Conservation (phyloP, 1,140 invertebrate species). For the Acromyrmex heyeri region DNA sequence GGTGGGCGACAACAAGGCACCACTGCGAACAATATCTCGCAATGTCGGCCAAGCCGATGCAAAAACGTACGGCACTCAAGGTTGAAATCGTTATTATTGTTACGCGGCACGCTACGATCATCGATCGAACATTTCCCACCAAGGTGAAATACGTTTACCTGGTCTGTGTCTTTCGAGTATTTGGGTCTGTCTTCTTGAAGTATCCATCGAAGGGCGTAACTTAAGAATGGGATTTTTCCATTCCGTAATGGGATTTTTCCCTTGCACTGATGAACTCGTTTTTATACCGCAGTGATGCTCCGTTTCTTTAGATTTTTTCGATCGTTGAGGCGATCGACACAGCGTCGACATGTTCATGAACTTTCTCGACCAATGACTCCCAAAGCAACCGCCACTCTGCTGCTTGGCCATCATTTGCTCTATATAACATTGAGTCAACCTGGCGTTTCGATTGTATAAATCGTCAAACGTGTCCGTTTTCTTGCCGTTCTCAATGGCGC, state of each 20-base stretch:
- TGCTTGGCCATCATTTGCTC: neutral
- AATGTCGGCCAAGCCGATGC: neutral
- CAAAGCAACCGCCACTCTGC: neutral
- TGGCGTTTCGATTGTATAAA: neutral
- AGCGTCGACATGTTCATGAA: neutral
- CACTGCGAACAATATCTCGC: slow-evolving; percentile 29
- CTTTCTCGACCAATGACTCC: neutral
- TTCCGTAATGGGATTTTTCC: too few relatives aligned
- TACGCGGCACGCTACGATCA: slow-evolving; percentile 40
- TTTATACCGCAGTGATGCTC: too few relatives aligned
- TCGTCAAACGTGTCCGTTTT: slow-evolving; percentile 16
- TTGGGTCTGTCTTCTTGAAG: neutral
- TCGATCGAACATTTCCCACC: slow-evolving; percentile 40
- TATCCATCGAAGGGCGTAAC: neutral
- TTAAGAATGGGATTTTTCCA: neutral
- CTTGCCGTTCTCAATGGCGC: neutral
- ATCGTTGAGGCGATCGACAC: neutral
- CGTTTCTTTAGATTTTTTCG: neutral
- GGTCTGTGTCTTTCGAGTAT: neutral
- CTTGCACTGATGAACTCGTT: neutral
- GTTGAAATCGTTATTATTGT: slow-evolving; percentile 55
- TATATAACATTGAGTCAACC: neutral
- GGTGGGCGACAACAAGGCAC: slow-evolving; percentile 37
- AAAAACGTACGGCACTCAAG: slow-evolving; percentile 47
- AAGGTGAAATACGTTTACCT: slow-evolving; percentile 52